phyloP scores from a whole-genome alignment of 2,113 vertebrate genomes.

The Phylloscopus trochilus region DNA sequence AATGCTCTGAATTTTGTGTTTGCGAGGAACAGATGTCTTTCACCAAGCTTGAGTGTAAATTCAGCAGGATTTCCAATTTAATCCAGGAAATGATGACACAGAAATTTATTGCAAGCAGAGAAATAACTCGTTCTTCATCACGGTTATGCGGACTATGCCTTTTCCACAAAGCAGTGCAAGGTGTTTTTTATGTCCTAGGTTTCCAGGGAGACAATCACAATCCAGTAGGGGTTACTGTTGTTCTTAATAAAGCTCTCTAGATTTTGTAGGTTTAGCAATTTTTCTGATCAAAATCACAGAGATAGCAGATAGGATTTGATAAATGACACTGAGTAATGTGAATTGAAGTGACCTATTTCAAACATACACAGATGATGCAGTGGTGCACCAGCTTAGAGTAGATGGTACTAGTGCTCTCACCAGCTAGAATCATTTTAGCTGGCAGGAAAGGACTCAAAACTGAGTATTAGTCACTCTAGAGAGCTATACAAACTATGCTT shows the following conservation, averaged over 20 bases:
- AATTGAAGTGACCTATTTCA: slow-evolving; percentile 9
- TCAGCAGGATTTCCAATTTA: slow-evolving; percentile 46
- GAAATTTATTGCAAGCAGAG: slow-evolving; percentile 31
- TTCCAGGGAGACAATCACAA: slow-evolving; percentile 79
- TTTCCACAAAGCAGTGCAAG: slow-evolving; percentile 10
- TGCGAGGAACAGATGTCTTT: slow-evolving; percentile 48
- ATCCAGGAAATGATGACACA: slow-evolving; percentile 34
- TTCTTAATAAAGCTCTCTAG: slow-evolving; percentile 63
- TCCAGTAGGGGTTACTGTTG: slow-evolving; percentile 71
- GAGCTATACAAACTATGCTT: not conserved
- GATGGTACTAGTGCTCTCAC: not conserved
- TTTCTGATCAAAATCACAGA: slow-evolving; percentile 68
- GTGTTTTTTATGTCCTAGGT: slow-evolving; percentile 72
- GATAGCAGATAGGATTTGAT: slow-evolving; percentile 65
- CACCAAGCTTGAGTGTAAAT: not conserved
- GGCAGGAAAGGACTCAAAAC: not conserved
- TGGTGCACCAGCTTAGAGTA: not conserved
- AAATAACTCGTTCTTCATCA: not conserved
- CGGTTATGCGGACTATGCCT: not conserved
- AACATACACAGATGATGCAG: not conserved
- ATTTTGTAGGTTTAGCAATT: slow-evolving; percentile 73
- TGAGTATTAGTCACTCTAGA: not conserved
- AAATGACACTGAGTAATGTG: slow-evolving; percentile 38
- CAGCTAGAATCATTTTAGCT: not conserved
- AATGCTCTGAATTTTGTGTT: slow-evolving; percentile 23